A percentile compares a stretch with the other conserved stretches of the same genome.
These are phyloP conservation scores for Neuroterus valhalla DNA, from an alignment of 1,140 invertebrate genomes.

Conservation along the genomic window DNA sequence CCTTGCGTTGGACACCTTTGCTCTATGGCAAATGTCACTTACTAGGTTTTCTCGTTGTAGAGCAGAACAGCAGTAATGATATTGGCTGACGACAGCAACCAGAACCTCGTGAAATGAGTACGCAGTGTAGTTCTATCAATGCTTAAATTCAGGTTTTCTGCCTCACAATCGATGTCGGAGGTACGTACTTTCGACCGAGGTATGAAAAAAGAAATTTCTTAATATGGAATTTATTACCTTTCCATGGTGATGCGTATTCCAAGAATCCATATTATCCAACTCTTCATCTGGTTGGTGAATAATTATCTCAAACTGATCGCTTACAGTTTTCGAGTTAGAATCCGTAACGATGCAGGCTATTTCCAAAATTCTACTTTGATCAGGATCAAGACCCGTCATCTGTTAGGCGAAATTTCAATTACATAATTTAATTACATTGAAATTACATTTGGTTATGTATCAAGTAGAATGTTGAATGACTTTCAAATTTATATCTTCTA, in stretches of 20 bases:
- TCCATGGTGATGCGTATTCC: conserved; percentile 87
- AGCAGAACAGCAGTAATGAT: no score
- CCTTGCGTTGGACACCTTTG: no score
- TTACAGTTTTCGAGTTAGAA: conserved; percentile 85
- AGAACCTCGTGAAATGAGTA: no score
- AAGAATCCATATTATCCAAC: conserved; percentile 87
- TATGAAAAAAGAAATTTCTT: conserved; percentile 71
- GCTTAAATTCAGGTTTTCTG: no score
- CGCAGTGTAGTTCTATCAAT: no score
- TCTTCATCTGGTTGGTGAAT: conserved; percentile 86
- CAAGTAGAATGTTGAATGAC: conserved; percentile 4
- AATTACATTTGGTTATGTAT: not conserved
- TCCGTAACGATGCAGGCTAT: conserved; percentile 93
- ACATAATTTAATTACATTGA: conserved; percentile 26
- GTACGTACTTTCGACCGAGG: no score
- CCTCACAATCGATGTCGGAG: no score
- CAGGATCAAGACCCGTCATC: conserved; percentile 81
- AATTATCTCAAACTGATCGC: conserved; percentile 85
- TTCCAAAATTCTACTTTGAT: conserved; percentile 89
- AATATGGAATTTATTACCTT: conserved; percentile 72
- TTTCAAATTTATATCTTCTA: not conserved
- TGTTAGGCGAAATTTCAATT: conserved; percentile 49
- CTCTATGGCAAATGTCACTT: no score
- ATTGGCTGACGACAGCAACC: no score
- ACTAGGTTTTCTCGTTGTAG: no score